Conservation (phyloP, 1,140 invertebrate species). For the Dufourea novaeangliae region DNA sequence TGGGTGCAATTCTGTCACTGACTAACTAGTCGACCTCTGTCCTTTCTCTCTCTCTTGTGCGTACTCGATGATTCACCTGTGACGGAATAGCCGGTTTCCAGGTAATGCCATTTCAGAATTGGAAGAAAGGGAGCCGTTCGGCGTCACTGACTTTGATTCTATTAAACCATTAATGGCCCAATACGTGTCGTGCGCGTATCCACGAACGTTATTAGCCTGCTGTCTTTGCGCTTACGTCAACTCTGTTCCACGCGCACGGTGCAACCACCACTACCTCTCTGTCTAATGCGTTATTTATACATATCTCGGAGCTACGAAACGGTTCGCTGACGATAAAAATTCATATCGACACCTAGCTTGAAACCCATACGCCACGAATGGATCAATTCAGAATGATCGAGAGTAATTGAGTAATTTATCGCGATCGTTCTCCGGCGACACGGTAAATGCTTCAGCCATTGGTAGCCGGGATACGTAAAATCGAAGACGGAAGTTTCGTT, state of each 20-base stretch:
- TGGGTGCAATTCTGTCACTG: constrained; percentile 46
- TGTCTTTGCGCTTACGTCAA: constrained; percentile 56
- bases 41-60: background rate
- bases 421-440: no score
- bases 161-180: constrained; percentile 44
- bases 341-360: constrained; percentile 23
- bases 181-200: background rate
- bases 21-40: constrained; percentile 47
- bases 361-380: no score
- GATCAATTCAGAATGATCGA: background rate
- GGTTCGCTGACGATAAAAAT: constrained; percentile 12
- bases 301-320: background rate
- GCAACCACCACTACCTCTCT: background rate
- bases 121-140: constrained; percentile 14
- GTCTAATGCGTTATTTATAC: constrained; percentile 48
- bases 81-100: constrained; percentile 55
- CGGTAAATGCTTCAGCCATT: no score
- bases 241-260: constrained; percentile 21
- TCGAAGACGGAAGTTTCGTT: background rate
- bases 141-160: constrained; percentile 31
- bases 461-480: background rate
- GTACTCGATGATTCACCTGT: constrained; percentile 60
- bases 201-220: constrained; percentile 35
- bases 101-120: constrained; percentile 54
- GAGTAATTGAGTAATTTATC: constrained; percentile 17